Evolutionary conservation across 1,140 invertebrate genomes (phyloP).

Genomic region (Bombus soroeensis): DNA sequence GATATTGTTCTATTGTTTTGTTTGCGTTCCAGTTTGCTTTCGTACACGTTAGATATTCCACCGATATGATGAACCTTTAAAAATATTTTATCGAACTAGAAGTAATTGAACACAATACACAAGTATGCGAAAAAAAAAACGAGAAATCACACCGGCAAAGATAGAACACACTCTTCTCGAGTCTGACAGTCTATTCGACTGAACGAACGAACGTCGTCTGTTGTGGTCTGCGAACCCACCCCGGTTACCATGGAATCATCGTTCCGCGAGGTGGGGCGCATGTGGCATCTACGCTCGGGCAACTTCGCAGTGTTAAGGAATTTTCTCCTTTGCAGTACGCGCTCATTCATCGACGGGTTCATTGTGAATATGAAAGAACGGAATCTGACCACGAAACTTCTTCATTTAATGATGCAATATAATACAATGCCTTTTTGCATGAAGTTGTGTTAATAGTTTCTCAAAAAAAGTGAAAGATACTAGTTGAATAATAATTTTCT

Average conservation of each 20-base stretch:
- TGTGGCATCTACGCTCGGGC: constrained; percentile 22
- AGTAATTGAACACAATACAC: constrained; percentile 23
- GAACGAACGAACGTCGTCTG: constrained; percentile 65
- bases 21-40: neutral
- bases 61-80: neutral
- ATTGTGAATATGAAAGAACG: neutral
- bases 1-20: constrained; percentile 25
- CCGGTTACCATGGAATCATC: constrained; percentile 74
- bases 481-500: neutral
- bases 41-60: neutral
- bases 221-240: constrained; percentile 66
- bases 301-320: constrained; percentile 29
- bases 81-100: neutral
- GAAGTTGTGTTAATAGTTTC: neutral
- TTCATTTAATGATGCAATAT: neutral
- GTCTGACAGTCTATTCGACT: constrained; percentile 5
- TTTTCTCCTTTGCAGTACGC: constrained; percentile 19
- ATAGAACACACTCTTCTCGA: constrained; percentile 32
- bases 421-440: neutral
- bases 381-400: neutral
- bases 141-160: constrained; percentile 2
- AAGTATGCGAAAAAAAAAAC: neutral
- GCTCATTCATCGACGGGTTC: neutral
- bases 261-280: constrained; percentile 44
- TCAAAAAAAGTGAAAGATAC: neutral